Percentiles rank a stretch among this genome's conserved stretches.
phyloP scores from a whole-genome alignment of 2,797 vertebrate species.

The Falco rusticolus region DNA sequence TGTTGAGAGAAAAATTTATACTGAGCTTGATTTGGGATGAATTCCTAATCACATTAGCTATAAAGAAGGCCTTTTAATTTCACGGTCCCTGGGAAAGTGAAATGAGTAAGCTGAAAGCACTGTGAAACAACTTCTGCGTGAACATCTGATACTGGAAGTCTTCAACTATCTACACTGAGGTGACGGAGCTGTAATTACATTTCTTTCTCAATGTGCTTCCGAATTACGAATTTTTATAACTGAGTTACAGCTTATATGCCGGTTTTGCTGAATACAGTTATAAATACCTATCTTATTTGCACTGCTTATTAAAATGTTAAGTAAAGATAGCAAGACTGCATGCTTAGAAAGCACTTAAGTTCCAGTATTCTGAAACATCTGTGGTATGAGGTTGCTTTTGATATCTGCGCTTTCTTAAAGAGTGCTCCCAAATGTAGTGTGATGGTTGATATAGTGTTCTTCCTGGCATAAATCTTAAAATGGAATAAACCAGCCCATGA shows the following conservation, averaged over 20 bases:
- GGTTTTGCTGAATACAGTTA: not conserved
- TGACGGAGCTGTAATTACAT: not conserved
- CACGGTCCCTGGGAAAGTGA: not conserved
- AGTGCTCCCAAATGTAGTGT: not conserved
- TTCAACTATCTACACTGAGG: not conserved
- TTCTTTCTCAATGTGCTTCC: constrained; percentile 1
- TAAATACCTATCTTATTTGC: not conserved
- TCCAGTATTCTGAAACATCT: not conserved
- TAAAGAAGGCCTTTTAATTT: constrained; percentile 38
- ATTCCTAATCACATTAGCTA: constrained; percentile 21
- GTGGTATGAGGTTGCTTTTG: not conserved
- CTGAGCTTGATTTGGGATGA: not conserved
- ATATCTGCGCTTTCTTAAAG: not conserved
- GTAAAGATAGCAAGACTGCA: not conserved
- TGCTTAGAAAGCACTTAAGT: not conserved
- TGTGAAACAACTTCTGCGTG: constrained; percentile 12
- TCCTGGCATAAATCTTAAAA: not conserved
- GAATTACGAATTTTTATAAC: not conserved
- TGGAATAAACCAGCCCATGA: not conserved
- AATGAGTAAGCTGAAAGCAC: not conserved
- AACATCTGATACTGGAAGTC: not conserved
- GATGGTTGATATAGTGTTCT: not conserved
- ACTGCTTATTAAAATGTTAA: not conserved
- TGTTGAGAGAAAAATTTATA: not conserved
- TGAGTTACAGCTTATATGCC: not conserved